Base-by-base conservation (phyloP, 2,888 invertebrate genomes). In the Baronia brevicornis region DNA sequence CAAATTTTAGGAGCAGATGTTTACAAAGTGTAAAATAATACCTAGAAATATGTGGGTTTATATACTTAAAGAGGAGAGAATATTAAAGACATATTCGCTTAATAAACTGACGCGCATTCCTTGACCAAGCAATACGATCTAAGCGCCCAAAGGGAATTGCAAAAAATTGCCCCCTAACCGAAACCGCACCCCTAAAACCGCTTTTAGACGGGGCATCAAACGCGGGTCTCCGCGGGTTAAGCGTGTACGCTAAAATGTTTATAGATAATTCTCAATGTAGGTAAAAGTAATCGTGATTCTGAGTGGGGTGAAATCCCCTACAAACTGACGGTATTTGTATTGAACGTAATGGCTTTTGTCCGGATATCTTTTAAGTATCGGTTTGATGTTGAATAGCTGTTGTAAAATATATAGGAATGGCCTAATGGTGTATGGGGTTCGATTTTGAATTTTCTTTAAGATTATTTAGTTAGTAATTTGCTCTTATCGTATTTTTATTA, bases 181-280 rank as follows among this genome's bases (percentile, higher is more conserved):
- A 31, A 47, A 62, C 60, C 65, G 59, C 62, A 66, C 72, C 74
- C 72, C 51, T 45, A 29, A 49, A 63, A 71, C 66, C 72, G 66
- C 71, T 64, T 65, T 61, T 46, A 72, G 65, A 63, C 63, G 54
- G 70, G 70, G 67, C 68, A 63, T 64, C 61, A 55, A 69, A 66
- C 65, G 48, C 51, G 71, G 79, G 78, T 77, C 78, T 78, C 75
- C 78, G 63, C 69, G 77, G 80, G 80, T 84, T 82, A 82, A 82
- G 72, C 71, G 77, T 48, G 59, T 61, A 72, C 72, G 75, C 68
- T 82, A 78, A 80, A 82, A 84, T 82, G 80, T 80, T 84, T 82
- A 82, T 74, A 82, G 79, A 82, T 82, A 80, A 84, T 78, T 64
- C 75, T n/a, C 59, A 51, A 65, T 71, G 61, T 67, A 67, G 63